These are phyloP conservation scores for Radopholus similis DNA, from an alignment of 1,140 invertebrate species.

Conservation along the genomic window DNA sequence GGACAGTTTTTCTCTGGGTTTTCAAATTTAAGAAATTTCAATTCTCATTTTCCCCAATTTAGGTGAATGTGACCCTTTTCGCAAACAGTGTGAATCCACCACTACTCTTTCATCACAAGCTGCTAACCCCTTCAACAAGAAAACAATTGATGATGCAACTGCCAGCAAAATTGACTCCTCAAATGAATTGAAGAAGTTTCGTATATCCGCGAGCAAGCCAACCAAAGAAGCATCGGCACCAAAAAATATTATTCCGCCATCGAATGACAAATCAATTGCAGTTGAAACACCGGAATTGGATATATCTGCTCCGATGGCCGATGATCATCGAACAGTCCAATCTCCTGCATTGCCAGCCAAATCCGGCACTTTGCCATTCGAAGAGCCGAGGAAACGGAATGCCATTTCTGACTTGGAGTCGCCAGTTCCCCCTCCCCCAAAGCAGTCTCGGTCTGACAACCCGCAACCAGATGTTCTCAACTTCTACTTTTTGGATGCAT, in stretches of 20 bases:
- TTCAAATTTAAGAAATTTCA: too few species aligned
- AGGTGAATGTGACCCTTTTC: background rate
- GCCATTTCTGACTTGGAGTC: background rate
- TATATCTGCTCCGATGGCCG: too few species aligned
- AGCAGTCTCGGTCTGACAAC: background rate
- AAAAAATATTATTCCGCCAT: too few species aligned
- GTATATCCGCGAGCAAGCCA: too few species aligned
- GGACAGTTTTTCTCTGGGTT: background rate
- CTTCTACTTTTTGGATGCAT: constrained; percentile 38
- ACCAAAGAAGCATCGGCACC: too few species aligned
- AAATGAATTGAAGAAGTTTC: too few species aligned
- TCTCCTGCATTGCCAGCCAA: background rate
- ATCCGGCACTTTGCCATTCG: background rate
- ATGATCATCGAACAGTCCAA: background rate
- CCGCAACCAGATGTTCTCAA: constrained; percentile 7
- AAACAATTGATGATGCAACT: background rate
- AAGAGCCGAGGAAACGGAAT: background rate
- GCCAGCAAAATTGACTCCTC: background rate
- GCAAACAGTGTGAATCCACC: background rate
- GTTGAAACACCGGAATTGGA: too few species aligned
- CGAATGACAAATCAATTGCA: too few species aligned
- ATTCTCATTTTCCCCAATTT: background rate
- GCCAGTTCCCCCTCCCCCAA: background rate
- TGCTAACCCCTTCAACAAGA: background rate
- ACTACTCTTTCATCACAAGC: background rate